Conservation (phyloP, 2,113 vertebrate genomes). For the Pantherophis guttatus region DNA sequence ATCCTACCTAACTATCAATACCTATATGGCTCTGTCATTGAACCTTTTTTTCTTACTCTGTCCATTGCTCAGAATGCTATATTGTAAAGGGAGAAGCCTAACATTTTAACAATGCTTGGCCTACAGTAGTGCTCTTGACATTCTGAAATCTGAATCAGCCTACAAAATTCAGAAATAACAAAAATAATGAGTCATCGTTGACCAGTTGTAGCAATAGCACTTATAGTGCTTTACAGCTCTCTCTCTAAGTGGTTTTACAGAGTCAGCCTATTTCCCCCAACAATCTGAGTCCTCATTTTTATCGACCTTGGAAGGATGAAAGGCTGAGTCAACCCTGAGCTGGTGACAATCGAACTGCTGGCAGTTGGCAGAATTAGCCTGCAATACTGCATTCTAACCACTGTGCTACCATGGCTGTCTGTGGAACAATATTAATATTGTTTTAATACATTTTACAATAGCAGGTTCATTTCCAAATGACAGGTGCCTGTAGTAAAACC, state of each 20-base stretch:
- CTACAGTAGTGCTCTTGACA: background rate
- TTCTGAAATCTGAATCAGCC: background rate
- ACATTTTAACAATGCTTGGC: background rate
- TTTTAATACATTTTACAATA: background rate
- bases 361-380: background rate
- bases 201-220: constrained; percentile 7
- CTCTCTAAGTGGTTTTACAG: background rate
- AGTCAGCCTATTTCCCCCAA: background rate
- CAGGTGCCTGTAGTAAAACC: background rate
- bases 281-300: background rate
- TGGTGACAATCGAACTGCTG: background rate
- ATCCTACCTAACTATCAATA: background rate
- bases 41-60: background rate
- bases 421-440: background rate
- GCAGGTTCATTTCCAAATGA: background rate
- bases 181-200: constrained; percentile 35
- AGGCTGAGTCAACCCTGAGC: background rate
- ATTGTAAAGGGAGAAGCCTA: background rate
- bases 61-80: background rate
- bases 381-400: background rate
- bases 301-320: background rate
- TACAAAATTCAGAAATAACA: constrained; percentile 44
- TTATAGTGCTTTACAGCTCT: background rate
- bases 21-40: background rate
- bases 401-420: background rate